phyloP scores from a whole-genome alignment of 2,113 vertebrate genomes.

The Scomber japonicus region DNA sequence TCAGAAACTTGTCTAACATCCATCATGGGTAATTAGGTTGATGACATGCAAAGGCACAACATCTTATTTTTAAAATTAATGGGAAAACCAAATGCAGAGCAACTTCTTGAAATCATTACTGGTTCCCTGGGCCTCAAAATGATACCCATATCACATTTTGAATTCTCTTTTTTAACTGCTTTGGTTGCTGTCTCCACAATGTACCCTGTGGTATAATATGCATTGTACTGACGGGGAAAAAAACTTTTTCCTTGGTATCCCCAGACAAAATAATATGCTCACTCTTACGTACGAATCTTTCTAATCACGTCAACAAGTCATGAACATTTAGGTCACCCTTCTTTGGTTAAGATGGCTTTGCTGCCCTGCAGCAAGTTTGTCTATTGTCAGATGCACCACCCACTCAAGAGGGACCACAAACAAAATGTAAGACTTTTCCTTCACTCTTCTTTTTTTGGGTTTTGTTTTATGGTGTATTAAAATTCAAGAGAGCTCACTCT shows the following conservation, averaged over 20 bases:
- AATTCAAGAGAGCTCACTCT: slow-evolving; percentile 31
- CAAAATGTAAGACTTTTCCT: slow-evolving; percentile 19
- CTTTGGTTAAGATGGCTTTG: slow-evolving; percentile 33
- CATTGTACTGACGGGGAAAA: neutral
- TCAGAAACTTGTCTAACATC: slow-evolving; percentile 72
- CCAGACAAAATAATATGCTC: slow-evolving; percentile 25
- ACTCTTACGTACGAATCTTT: slow-evolving; percentile 36
- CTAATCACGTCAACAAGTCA: slow-evolving; percentile 35
- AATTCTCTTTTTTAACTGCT: slow-evolving; percentile 29
- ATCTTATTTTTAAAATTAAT: slow-evolving; percentile 67
- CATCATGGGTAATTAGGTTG: slow-evolving; percentile 71
- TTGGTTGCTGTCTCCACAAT: slow-evolving; percentile 21
- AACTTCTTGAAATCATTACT: slow-evolving; percentile 41
- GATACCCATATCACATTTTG: slow-evolving; percentile 29
- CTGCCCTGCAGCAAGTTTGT: slow-evolving; percentile 53
- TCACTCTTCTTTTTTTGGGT: slow-evolving; percentile 12
- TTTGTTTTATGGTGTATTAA: slow-evolving; percentile 43
- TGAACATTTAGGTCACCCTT: slow-evolving; percentile 67
- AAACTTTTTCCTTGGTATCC: slow-evolving; percentile 12
- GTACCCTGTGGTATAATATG: slow-evolving; percentile 32
- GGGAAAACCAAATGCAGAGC: slow-evolving; percentile 23
- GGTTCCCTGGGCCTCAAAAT: slow-evolving; percentile 18
- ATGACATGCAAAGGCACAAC: slow-evolving; percentile 61
- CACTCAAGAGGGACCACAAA: slow-evolving; percentile 41
- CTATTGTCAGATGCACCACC: slow-evolving; percentile 56